These are phyloP conservation scores for Hypotaenidia okinawae DNA, from an alignment of 2,797 vertebrate genomes.

Conservation along the genomic window DNA sequence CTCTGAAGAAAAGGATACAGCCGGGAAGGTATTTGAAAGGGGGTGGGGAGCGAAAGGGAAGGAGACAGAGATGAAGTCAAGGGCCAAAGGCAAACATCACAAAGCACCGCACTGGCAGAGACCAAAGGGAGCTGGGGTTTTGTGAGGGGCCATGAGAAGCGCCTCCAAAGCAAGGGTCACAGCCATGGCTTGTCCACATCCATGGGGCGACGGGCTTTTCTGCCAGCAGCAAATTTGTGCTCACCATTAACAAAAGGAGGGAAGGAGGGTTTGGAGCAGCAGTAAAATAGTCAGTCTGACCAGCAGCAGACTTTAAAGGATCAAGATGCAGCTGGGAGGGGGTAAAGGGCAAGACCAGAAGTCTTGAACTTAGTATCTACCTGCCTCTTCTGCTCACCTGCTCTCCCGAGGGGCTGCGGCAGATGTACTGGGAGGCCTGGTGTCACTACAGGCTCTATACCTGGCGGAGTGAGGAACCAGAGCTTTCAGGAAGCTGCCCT, in stretches of 20 bases:
- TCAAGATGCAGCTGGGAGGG: accelerated
- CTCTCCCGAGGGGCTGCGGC: neutral
- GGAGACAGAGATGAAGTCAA: neutral
- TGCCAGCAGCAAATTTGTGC: neutral
- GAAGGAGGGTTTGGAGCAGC: accelerated
- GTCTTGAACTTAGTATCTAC: neutral
- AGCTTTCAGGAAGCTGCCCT: neutral
- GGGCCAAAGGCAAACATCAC: neutral
- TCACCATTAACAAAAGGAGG: neutral
- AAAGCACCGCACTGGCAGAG: accelerated
- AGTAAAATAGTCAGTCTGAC: neutral
- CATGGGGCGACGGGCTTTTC: neutral
- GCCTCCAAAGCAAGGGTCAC: neutral
- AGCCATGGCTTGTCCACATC: neutral
- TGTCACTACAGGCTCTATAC: neutral
- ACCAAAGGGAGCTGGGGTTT: neutral
- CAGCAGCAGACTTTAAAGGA: neutral
- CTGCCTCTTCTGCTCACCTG: neutral
- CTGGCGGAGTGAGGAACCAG: neutral
- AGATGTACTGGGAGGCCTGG: neutral
- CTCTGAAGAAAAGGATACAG: slow-evolving; percentile 11
- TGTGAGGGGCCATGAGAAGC: accelerated
- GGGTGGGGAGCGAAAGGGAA: neutral
- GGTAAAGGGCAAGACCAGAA: neutral
- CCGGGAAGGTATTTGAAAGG: neutral